Evolutionary conservation across 2,797 vertebrate species (phyloP), one percentile per base, ranked within the genome.

Genomic region (Erithacus rubecula): DNA sequence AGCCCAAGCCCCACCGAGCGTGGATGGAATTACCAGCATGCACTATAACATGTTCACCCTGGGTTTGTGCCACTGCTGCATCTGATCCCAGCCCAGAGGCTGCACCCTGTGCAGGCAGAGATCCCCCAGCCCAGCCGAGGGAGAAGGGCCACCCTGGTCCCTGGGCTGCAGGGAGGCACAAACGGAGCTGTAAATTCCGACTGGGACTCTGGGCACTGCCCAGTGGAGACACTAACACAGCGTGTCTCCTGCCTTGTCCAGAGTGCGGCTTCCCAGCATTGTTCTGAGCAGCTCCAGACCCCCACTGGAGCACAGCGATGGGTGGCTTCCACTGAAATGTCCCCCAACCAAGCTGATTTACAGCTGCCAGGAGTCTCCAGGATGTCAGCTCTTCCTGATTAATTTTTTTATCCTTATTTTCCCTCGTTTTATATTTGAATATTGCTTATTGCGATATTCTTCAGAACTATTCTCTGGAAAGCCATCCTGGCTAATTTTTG

Each of bases 371-470:
- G 95, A 96, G 94, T 94, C 95, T 95, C 92, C 64, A 89, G 92
- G 90, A 95, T 95, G 96, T 96, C 96, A 96, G 93, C 95, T 95
- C 95, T 90, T 95, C 86, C 94, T 96, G 96, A 96, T 96, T 96
- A 93, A 96, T 96, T 90, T 96, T 96, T 95, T 96, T 96, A 96
- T 96, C 94, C 95, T 96, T 95, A 96, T 96, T 96, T 96, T 96
- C 94, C 95, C 95, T 87, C 27, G 3, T 90, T 95, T 96, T 94
- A 95, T 90, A 94, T 94, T 95, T 85, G 93, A 95, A 86, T 93
- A 90, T 83, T 93, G 81, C 95, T 94, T 90, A 79, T 90, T 95
- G 94, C 90, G 68, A 90, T 92, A 82, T 92, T 84, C 86, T 95
- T 95, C 89, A 93, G 90, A 96, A 87, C 90, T 96, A 89, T 94